Evolutionary conservation across 1,140 invertebrate species (phyloP).

Genomic region (Drosophila aff.): DNA sequence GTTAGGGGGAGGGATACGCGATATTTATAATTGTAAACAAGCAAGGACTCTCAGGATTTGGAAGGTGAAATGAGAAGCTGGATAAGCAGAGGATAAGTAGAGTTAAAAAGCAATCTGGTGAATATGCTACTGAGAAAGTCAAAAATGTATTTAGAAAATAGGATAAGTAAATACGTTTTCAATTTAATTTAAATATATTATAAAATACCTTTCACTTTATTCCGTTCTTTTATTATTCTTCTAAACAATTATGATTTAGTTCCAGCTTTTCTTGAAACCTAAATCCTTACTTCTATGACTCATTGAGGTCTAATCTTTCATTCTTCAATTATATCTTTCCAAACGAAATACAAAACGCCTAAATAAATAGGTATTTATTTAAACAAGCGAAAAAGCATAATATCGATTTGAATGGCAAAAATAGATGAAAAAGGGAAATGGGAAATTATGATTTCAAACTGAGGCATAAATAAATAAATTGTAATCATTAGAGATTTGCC

Average conservation of each 20-base stretch:
- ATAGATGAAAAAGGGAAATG: constrained; percentile 2
- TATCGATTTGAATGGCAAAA: not conserved
- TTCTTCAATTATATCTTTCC: not conserved
- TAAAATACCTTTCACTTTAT: not conserved
- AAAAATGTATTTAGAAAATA: not conserved
- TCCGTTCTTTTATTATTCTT: not conserved
- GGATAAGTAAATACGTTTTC: not conserved
- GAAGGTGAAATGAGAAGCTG: not conserved
- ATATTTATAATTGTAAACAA: constrained; percentile 62
- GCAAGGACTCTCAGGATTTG: constrained; percentile 43
- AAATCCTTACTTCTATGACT: not conserved
- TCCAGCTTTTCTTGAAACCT: too few relatives aligned
- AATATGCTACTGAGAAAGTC: not conserved
- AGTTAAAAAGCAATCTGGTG: not conserved
- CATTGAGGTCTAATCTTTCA: not conserved
- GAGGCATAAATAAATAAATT: constrained; percentile 25
- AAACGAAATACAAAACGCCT: not conserved
- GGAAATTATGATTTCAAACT: constrained; percentile 27
- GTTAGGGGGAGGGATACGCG: constrained; percentile 5
- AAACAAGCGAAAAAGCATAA: constrained; percentile 6
- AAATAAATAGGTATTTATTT: constrained; percentile 8
- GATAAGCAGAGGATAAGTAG: not conserved
- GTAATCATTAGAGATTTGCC: constrained; percentile 19
- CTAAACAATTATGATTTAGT: not conserved
- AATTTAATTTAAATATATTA: not conserved